Evolutionary conservation across 2,797 vertebrate genomes (phyloP).

Genomic region (Apogon talboti): DNA sequence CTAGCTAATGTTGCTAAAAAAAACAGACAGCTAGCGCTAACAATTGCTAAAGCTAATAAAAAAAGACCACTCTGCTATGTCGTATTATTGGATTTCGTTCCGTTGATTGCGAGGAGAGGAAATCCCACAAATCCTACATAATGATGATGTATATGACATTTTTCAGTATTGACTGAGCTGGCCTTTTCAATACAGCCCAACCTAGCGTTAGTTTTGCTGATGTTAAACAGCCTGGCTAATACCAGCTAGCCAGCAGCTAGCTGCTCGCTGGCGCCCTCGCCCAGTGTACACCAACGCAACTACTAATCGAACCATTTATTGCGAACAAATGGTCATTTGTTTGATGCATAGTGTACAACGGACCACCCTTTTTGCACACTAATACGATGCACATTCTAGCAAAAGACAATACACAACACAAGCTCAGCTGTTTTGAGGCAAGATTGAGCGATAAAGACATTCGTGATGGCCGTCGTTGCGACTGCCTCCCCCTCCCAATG

Average conservation of each 20-base stretch:
- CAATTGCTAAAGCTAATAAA: constrained; percentile 26
- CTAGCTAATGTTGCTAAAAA: constrained; percentile 42
- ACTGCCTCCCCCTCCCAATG: constrained; percentile 73
- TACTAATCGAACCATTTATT: constrained; percentile 7
- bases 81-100: background rate
- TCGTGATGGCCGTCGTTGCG: constrained; percentile 79
- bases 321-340: constrained; percentile 13
- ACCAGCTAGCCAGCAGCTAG: constrained; percentile 57
- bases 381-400: too few species aligned
- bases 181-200: constrained; percentile 44
- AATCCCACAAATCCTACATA: fast-evolving
- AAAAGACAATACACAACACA: background rate
- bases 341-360: background rate
- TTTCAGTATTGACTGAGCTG: background rate
- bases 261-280: constrained; percentile 71
- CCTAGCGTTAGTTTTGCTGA: constrained; percentile 47
- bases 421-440: constrained; percentile 43
- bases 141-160: background rate
- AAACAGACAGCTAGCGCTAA: constrained; percentile 43
- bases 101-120: background rate
- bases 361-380: background rate
- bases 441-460: constrained; percentile 70
- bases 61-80: background rate
- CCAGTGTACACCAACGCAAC: constrained; percentile 37
- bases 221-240: constrained; percentile 61